Conservation (phyloP, 2,113 vertebrate genomes). For the Corvus moneduloides region DNA sequence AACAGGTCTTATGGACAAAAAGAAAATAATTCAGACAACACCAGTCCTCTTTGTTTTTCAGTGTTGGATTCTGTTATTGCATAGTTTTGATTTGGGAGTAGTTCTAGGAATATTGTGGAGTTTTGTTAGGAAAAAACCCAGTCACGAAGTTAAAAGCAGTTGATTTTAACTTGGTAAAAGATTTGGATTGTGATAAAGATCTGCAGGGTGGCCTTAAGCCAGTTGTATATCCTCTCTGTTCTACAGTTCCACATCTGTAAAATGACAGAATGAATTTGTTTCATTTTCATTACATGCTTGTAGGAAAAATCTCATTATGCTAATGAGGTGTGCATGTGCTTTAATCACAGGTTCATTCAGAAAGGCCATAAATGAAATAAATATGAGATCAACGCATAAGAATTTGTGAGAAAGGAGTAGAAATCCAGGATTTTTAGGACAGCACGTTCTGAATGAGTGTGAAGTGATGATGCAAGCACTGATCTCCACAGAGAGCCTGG, state of each 20-base stretch:
- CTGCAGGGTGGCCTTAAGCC: neutral
- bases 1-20: neutral
- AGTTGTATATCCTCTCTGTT: neutral
- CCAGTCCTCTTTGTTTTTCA: neutral
- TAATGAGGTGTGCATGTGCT: conserved; percentile 21
- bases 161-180: neutral
- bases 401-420: neutral
- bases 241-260: conserved; percentile 30
- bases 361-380: conserved; percentile 28
- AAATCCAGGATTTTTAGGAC: conserved; percentile 26
- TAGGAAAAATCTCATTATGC: conserved; percentile 51
- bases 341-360: conserved; percentile 52
- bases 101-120: neutral
- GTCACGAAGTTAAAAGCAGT: neutral
- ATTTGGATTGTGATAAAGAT: neutral
- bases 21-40: neutral
- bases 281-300: conserved; percentile 2
- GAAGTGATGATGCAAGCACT: conserved; percentile 21
- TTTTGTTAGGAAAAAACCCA: neutral
- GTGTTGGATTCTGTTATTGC: neutral
- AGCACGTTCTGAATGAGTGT: neutral
- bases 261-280: neutral
- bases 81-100: neutral
- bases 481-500: neutral
- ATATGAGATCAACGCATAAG: neutral